Evolutionary conservation across 2,113 vertebrate species (phyloP), one percentile per base, ranked within the genome.

Genomic region (Euleptes europaea): DNA sequence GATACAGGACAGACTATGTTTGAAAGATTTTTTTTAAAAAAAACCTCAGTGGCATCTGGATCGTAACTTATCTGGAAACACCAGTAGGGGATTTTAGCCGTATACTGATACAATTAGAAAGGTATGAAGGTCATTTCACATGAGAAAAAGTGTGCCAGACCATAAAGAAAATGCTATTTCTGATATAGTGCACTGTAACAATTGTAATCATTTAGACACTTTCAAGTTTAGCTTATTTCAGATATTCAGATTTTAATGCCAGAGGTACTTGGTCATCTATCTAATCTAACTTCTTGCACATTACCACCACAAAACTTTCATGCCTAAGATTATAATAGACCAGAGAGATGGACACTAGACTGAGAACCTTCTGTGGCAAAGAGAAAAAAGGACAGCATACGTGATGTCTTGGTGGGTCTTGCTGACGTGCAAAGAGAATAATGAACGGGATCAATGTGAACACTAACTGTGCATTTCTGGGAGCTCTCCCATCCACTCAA

Each of bases 181-280:
- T 69, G 17, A 82, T 72, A 72, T 15, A 82, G n/a, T 60, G 67
- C 49, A 44, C 13, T 60, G 31, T 38, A 72, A n/a, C 23, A 75
- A n/a, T 17, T 35, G 44, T n/a, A 35, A 8, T 33, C 10, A 35
- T 5, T 38, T 71, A 14, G 44, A 54, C 23, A 5, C 31, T 19
- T 72, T 82, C 66, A 26, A 54, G 6, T 54, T 71, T 54, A 71
- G 12, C 47, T 70, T 40, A 17, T 82, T 78, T 79, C 51, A 72
- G 19, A 35, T 5, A n/a, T 44, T 60, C 57, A 26, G 5, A 26
- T 6, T 47, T 28, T n/a, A 63, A 60, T 63, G n/a, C 31, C 28
- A 60, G 28, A 28, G 70, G 33, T 19, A 65, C n/a, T 35, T 71
- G 26, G 21, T 71, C n/a, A 57, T 19, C 65, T 66, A 57, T 19